These are phyloP conservation scores for Nomada goodeniana DNA, from an alignment of 2,888 invertebrate genomes.

Conservation along the genomic window DNA sequence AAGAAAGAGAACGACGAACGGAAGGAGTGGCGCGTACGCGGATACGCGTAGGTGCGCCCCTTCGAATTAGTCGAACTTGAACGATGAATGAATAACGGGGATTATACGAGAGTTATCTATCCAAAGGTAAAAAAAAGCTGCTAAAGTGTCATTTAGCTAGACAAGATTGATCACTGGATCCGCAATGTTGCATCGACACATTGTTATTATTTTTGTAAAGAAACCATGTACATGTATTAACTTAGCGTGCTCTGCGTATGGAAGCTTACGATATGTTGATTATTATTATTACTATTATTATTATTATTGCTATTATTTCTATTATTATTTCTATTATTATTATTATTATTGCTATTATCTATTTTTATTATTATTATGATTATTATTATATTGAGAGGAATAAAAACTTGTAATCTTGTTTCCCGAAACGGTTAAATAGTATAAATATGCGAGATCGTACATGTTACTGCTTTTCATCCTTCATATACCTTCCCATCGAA, in stretches of 20 bases:
- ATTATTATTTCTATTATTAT: constrained; percentile 81
- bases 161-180: constrained; percentile 74
- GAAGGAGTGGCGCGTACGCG: background rate
- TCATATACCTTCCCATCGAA: constrained; percentile 46
- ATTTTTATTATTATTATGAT: constrained; percentile 66
- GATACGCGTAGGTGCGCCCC: background rate
- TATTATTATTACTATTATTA: constrained; percentile 71
- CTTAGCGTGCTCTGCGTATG: constrained; percentile 81
- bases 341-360: constrained; percentile 77
- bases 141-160: constrained; percentile 69
- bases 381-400: constrained; percentile 74
- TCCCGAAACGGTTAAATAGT: constrained; percentile 79
- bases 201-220: constrained; percentile 83
- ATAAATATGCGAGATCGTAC: constrained; percentile 75
- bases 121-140: constrained; percentile 60
- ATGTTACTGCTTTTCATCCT: constrained; percentile 48
- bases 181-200: constrained; percentile 79
- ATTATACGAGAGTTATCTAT: constrained; percentile 59
- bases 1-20: constrained; percentile 15
- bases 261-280: constrained; percentile 82
- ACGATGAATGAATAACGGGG: constrained; percentile 22
- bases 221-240: constrained; percentile 80
- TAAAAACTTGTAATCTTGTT: constrained; percentile 81
- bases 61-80: constrained; percentile 6
- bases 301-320: constrained; percentile 79